Evolutionary conservation across 1,140 invertebrate species (phyloP).

Genomic region (Proctacanthus coquilletti): DNA sequence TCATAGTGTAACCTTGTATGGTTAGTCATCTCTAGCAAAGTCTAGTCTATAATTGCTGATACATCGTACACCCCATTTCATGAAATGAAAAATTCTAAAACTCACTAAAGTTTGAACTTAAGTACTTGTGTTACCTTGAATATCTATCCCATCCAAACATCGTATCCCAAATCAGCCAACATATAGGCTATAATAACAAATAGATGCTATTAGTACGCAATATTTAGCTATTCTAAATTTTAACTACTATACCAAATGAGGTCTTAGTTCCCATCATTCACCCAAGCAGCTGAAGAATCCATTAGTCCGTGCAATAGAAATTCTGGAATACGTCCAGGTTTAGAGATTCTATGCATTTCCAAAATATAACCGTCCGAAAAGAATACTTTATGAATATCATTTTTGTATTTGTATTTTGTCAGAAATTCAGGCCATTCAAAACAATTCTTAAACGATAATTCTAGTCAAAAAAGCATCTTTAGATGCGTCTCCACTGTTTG

Average conservation of each 20-base stretch:
- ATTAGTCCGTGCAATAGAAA: slow-evolving; percentile 49
- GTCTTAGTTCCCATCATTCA: slow-evolving; percentile 47
- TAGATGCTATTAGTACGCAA: not conserved
- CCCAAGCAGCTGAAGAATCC: slow-evolving; percentile 45
- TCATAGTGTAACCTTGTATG: slow-evolving; percentile 35
- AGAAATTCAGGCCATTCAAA: slow-evolving; percentile 33
- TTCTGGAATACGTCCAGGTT: not conserved
- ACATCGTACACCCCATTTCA: slow-evolving; percentile 40
- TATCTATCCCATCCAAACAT: slow-evolving; percentile 39
- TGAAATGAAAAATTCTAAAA: slow-evolving; percentile 42
- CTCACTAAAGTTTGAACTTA: slow-evolving; percentile 8
- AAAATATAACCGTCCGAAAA: slow-evolving; percentile 33
- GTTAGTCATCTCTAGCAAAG: slow-evolving; percentile 29
- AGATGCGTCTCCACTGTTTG: too few species aligned
- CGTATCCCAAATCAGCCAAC: slow-evolving; percentile 38
- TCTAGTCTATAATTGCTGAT: slow-evolving; percentile 38
- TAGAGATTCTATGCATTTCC: slow-evolving; percentile 27
- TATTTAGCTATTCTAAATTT: not conserved
- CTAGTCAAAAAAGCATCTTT: too few species aligned
- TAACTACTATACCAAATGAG: slow-evolving; percentile 32
- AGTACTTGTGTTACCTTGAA: not conserved
- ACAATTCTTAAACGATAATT: too few species aligned
- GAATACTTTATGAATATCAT: slow-evolving; percentile 29
- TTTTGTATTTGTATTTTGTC: slow-evolving; percentile 33
- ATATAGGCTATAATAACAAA: slow-evolving; percentile 13